Conservation (phyloP, 2,888 invertebrate species). For the Mythimna loreyi region DNA sequence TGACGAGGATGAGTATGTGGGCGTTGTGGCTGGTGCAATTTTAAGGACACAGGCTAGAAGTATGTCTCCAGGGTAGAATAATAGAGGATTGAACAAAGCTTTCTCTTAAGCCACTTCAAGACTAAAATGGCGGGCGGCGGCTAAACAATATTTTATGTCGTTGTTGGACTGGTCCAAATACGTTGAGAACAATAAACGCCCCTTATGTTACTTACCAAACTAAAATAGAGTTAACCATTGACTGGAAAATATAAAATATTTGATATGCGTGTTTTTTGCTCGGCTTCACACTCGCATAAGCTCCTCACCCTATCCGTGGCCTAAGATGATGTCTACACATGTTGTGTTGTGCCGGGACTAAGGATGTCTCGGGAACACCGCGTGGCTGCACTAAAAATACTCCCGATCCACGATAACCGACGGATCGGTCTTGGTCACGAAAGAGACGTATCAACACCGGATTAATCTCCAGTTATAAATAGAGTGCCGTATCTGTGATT, state of each 20-base stretch:
- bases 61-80: neutral
- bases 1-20: too few relatives aligned
- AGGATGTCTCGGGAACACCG: conserved; percentile 41
- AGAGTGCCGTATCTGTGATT: conserved; percentile 36
- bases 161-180: neutral
- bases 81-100: neutral
- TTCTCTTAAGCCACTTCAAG: neutral
- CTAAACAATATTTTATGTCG: neutral
- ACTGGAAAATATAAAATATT: neutral
- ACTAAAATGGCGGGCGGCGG: neutral
- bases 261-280: neutral
- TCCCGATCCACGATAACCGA: conserved; percentile 52
- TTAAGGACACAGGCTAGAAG: neutral
- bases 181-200: neutral
- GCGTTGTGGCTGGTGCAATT: too few relatives aligned
- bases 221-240: neutral
- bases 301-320: neutral
- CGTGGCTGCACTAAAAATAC: conserved; percentile 61
- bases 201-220: neutral
- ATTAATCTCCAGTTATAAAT: conserved; percentile 55
- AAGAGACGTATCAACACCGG: conserved; percentile 39
- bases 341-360: conserved; percentile 35
- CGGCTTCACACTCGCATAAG: neutral
- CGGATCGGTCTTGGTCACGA: conserved; percentile 52
- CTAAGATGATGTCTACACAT: conserved; percentile 16